phyloP scores from a whole-genome alignment of 2,113 vertebrate species.

The Pithys albifrons region DNA sequence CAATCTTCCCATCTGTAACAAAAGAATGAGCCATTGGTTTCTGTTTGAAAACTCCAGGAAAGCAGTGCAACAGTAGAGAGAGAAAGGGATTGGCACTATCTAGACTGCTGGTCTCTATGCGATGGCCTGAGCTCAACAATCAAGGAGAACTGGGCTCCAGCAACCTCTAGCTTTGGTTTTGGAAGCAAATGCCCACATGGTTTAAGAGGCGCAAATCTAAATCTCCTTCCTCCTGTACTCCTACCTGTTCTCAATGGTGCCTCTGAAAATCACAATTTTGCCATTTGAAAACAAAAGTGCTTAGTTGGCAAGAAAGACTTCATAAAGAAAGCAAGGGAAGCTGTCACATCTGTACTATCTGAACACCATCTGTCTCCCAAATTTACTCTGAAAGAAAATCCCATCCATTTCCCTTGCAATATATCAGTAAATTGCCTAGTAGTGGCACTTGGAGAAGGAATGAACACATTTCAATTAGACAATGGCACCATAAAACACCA shows the following conservation, averaged over 20 bases:
- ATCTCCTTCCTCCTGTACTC: neutral
- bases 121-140: neutral
- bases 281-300: conserved; percentile 37
- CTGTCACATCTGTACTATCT: conserved; percentile 63
- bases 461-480: conserved; percentile 63
- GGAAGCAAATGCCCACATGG: neutral
- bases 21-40: neutral
- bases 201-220: neutral
- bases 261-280: conserved; percentile 7
- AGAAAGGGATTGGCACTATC: neutral
- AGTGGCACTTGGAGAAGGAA: conserved; percentile 48
- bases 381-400: conserved; percentile 52
- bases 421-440: conserved; percentile 53
- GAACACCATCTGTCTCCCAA: conserved; percentile 69
- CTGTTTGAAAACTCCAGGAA: neutral
- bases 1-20: neutral
- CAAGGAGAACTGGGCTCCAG: neutral
- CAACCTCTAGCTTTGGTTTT: neutral
- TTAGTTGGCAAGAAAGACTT: conserved; percentile 40
- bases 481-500: conserved; percentile 50
- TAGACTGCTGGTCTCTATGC: neutral
- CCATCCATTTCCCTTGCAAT: conserved; percentile 29
- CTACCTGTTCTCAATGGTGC: neutral
- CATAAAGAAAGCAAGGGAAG: conserved; percentile 54
- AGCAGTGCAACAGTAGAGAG: neutral